Percentiles rank a stretch among this genome's conserved stretches.
These are phyloP conservation scores for Abscondita cerata DNA, from an alignment of 2,888 invertebrate species.

Conservation along the genomic window DNA sequence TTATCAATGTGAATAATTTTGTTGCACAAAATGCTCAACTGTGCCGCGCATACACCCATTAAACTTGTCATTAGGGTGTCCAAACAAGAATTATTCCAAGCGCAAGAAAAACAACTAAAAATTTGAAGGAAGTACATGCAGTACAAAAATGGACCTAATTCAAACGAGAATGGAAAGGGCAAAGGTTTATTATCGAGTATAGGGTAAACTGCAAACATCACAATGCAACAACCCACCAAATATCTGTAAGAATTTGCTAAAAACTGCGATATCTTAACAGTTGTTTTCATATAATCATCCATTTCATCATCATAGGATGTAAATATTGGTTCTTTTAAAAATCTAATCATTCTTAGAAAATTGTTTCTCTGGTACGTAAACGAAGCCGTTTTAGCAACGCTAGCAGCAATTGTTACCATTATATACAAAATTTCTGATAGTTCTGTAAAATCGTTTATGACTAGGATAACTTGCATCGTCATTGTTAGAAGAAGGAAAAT, in stretches of 20 bases:
- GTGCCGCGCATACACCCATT: conserved; percentile 26
- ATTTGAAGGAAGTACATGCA: conserved; percentile 29
- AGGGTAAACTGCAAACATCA: conserved; percentile 21
- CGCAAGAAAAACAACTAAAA: conserved; percentile 8
- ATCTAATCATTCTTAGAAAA: conserved; percentile 13
- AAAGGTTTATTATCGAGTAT: conserved; percentile 21
- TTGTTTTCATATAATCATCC: conserved; percentile 23
- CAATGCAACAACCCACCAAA: conserved; percentile 7
- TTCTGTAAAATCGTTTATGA: conserved; percentile 20
- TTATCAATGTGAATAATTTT: conserved; percentile 11
- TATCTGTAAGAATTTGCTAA: conserved; percentile 24
- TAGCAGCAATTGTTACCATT: conserved; percentile 25
- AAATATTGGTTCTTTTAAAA: conserved; percentile 28
- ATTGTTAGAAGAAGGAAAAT: conserved; percentile 11
- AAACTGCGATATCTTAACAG: conserved; percentile 18
- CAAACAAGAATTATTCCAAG: conserved; percentile 33
- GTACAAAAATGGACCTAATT: conserved; percentile 21
- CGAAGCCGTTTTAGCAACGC: conserved; percentile 13
- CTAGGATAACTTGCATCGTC: conserved; percentile 17
- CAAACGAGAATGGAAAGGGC: conserved; percentile 35
- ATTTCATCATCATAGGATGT: conserved; percentile 20
- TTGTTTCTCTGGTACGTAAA: conserved; percentile 14
- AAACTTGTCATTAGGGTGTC: conserved; percentile 24
- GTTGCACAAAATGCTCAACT: conserved; percentile 25
- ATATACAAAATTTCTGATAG: conserved; percentile 31